A percentile compares a stretch with the other conserved stretches of the same genome.
These are phyloP conservation scores for Lepidurus apus DNA, from an alignment of 1,140 invertebrate species.

Conservation along the genomic window DNA sequence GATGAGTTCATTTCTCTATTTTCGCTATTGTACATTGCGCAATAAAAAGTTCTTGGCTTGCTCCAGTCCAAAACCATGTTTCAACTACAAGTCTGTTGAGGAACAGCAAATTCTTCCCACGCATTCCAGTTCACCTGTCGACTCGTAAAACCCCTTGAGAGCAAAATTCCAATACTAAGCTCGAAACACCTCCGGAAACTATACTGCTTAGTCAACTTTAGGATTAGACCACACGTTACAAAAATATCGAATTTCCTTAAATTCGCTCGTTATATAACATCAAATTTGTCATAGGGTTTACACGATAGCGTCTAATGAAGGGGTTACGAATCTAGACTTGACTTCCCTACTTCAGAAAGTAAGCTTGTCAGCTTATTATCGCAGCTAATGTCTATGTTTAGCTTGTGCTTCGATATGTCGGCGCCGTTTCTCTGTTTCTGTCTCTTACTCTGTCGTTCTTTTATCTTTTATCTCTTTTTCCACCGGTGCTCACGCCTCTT, in stretches of 20 bases:
- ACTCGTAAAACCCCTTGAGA: not conserved
- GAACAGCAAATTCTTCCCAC: no score
- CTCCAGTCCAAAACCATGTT: not conserved
- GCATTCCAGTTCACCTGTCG: conserved; percentile 7
- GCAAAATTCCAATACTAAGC: not conserved
- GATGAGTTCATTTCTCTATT: conserved; percentile 16
- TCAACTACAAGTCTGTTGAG: not conserved
- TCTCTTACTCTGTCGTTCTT: not conserved
- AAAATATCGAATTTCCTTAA: no score
- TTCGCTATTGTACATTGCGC: not conserved
- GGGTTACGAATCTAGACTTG: no score
- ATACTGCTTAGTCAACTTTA: no score
- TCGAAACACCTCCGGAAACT: not conserved
- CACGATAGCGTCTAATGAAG: no score
- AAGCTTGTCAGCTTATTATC: not conserved
- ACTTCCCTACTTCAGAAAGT: not conserved
- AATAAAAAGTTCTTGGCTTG: not conserved
- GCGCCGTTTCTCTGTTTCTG: not conserved
- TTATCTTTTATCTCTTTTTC: not conserved
- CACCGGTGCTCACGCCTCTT: not conserved
- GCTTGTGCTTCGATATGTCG: conserved; percentile 17
- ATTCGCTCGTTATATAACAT: no score
- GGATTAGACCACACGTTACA: no score
- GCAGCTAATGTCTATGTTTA: conserved; percentile 10
- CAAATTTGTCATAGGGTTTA: no score